Evolutionary conservation across 2,113 vertebrate genomes (phyloP), one percentile per base, ranked within the genome.

Genomic region (Lepisosteus oculatus): DNA sequence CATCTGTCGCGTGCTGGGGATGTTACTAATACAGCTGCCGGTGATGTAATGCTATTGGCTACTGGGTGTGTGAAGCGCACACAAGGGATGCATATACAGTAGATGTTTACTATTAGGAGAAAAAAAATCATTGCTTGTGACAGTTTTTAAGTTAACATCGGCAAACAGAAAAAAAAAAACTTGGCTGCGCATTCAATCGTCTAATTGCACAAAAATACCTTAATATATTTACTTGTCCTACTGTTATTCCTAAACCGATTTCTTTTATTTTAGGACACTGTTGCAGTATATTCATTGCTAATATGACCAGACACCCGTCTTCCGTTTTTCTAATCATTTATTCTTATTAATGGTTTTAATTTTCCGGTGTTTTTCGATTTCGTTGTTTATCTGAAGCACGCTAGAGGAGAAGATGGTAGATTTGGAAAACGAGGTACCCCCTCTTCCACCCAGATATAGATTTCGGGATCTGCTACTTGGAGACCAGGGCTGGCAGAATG

Each of bases 391-490:
- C 44, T 51, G 69, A 42, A 47, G 43, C 44, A 42, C 41, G 55
- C 51, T 51, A 54, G 8, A 63, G 56, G 15, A 67, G 72, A 86
- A 84, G 71, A 94, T 93, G 93, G 92, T 88, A 61, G 90, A 93
- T 76, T 67, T 89, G 80, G 91, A 94, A 79, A 93, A 85, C 76
- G 92, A 92, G 75, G 93, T 91, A 44, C 90, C 92, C 15, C 90
- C 92, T 74, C 85, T 93, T 6, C 92, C 92, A 14, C 92, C 90
- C 56, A 87, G 89, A 77, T 92, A 92, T 84, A 81, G 89, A 72
- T 94, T 94, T 76, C 86, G 89, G 71, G 93, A 94, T 81, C 66
- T 93, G 84, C 86, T 94, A 69, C 83, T 92, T 5, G 90, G 92
- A 55, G 92, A 94, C 64, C 92, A 94, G 75, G 88, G 87, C 76